These are phyloP conservation scores for Leptopilina clavipes DNA, from an alignment of 1,140 invertebrate species.

Conservation along the genomic window DNA sequence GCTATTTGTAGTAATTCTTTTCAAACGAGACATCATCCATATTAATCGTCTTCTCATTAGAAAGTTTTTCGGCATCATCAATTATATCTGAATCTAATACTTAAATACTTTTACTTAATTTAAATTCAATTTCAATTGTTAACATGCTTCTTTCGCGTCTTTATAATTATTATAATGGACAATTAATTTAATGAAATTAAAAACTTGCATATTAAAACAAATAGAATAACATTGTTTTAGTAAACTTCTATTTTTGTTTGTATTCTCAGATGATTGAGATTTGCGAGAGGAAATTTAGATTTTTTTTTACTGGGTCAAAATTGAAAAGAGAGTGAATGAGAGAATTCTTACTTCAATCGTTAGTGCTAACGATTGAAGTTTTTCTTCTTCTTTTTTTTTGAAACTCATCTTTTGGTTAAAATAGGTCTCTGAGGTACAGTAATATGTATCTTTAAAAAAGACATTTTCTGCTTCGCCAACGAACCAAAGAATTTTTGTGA, in stretches of 20 bases:
- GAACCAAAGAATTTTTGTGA: constrained; percentile 51
- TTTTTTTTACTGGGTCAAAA: too few species aligned
- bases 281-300: too few species aligned
- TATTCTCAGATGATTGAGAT: too few species aligned
- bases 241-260: too few species aligned
- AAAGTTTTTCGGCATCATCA: constrained; percentile 68
- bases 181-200: background rate
- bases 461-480: constrained; percentile 42
- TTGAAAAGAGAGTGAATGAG: background rate
- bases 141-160: constrained; percentile 23
- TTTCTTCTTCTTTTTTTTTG: background rate
- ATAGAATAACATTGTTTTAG: too few species aligned
- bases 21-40: constrained; percentile 39
- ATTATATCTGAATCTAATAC: constrained; percentile 57
- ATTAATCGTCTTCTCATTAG: constrained; percentile 61
- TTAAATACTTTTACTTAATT: constrained; percentile 48
- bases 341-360: background rate
- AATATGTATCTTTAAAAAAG: constrained; percentile 56
- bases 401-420: constrained; percentile 4
- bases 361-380: constrained; percentile 10
- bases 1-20: background rate
- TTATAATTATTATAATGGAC: background rate
- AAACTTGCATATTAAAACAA: background rate
- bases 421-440: constrained; percentile 60
- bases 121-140: constrained; percentile 24